These are phyloP conservation scores for Pogonocichla stellata DNA, from an alignment of 2,113 vertebrate species.

Conservation along the genomic window DNA sequence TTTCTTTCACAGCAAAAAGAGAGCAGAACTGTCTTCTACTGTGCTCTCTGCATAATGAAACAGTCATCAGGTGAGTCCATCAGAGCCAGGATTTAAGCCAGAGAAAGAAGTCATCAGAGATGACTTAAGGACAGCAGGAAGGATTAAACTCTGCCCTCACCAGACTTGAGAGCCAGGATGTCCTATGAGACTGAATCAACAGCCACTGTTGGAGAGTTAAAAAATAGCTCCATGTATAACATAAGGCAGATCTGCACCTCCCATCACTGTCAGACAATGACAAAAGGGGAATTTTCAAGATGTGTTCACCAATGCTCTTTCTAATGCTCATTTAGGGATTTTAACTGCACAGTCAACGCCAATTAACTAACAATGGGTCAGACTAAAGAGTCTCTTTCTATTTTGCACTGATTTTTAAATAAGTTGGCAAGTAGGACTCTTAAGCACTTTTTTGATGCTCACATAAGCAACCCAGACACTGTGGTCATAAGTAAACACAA, in stretches of 20 bases:
- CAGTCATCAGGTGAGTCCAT: neutral
- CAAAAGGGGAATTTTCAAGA: neutral
- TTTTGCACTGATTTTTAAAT: neutral
- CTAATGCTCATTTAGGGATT: neutral
- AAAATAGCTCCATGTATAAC: neutral
- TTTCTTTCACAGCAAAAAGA: neutral
- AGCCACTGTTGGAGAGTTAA: neutral
- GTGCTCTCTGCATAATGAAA: neutral
- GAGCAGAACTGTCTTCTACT: neutral
- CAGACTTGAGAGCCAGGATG: neutral
- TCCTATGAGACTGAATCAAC: neutral
- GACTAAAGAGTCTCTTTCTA: neutral
- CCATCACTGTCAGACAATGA: neutral
- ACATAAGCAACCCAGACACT: neutral
- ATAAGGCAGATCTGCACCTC: neutral
- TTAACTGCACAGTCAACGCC: neutral
- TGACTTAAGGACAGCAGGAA: neutral
- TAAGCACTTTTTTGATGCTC: neutral
- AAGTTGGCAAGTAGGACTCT: neutral
- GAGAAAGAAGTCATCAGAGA: neutral
- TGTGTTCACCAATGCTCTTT: fast-evolving
- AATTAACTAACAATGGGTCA: neutral
- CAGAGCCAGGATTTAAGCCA: neutral
- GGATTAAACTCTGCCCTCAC: neutral
- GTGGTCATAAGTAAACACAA: neutral